A percentile compares a stretch with the other conserved stretches of the same genome.
phyloP scores from a whole-genome alignment of 1,140 invertebrate genomes.

The Mizuhopecten yessoensis region DNA sequence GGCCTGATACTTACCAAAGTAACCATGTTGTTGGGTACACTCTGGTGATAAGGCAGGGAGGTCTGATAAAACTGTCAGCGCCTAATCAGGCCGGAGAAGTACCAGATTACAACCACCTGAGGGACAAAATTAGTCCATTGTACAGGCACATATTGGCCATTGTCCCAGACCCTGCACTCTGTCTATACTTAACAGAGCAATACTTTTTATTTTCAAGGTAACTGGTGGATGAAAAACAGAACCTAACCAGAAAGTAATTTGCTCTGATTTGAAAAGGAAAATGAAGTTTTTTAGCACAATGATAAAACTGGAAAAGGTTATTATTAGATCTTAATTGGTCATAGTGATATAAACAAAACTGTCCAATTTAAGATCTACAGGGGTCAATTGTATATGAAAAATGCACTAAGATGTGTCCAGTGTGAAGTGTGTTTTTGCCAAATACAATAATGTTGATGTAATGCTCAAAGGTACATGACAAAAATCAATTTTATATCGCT shows the following conservation, averaged over 20 bases:
- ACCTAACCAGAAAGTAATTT: neutral
- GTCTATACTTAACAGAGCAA: neutral
- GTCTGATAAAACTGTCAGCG: constrained; percentile 24
- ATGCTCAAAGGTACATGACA: no score
- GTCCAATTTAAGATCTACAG: no score
- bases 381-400: no score
- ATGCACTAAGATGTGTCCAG: no score
- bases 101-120: constrained; percentile 14
- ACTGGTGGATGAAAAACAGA: neutral
- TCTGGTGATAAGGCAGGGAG: neutral
- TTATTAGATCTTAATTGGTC: no score
- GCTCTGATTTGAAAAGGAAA: no score
- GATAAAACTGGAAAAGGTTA: no score
- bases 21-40: neutral
- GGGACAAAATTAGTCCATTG: constrained; percentile 33
- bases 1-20: neutral
- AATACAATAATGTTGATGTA: no score
- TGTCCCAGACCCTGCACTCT: neutral
- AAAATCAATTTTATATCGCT: no score
- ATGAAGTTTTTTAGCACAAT: no score
- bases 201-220: neutral
- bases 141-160: neutral
- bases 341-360: no score
- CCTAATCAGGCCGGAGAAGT: neutral
- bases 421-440: no score